These are phyloP conservation scores for Rousettus leschenaultii DNA, from an alignment of 2,113 vertebrate genomes.

Conservation along the genomic window DNA sequence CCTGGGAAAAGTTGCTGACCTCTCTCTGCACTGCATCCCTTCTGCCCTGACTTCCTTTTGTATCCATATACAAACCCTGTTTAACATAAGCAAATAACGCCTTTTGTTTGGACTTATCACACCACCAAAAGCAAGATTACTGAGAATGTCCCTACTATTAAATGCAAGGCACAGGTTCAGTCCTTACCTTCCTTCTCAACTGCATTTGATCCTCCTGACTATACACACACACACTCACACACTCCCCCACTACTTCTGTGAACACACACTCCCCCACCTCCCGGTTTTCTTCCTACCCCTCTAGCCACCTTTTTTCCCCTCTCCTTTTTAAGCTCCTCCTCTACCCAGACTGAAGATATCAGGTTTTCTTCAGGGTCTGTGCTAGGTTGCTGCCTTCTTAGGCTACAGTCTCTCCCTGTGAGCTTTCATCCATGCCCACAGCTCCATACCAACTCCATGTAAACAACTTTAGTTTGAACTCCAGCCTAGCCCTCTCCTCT, in stretches of 20 bases:
- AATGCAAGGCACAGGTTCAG: background rate
- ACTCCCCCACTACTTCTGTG: too few relatives aligned
- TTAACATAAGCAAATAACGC: background rate
- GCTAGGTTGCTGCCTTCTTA: background rate
- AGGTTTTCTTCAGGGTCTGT: background rate
- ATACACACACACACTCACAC: background rate
- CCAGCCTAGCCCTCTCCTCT: background rate
- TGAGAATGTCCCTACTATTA: background rate
- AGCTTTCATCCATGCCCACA: accelerated
- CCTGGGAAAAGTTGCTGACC: background rate
- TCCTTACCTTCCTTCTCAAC: background rate
- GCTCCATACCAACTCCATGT: background rate
- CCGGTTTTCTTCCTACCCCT: background rate
- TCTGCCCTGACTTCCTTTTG: background rate
- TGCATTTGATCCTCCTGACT: background rate
- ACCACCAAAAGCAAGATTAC: background rate
- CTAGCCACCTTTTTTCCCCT: background rate
- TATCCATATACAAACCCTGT: background rate
- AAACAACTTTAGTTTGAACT: background rate
- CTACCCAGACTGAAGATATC: background rate
- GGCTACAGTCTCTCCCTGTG: background rate
- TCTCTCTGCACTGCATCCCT: background rate
- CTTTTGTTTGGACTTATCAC: background rate
- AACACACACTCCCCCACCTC: too few relatives aligned
- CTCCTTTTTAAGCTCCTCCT: background rate